These are phyloP conservation scores for Lepus timidus DNA, from an alignment of 2,113 vertebrate species.

Conservation along the genomic window DNA sequence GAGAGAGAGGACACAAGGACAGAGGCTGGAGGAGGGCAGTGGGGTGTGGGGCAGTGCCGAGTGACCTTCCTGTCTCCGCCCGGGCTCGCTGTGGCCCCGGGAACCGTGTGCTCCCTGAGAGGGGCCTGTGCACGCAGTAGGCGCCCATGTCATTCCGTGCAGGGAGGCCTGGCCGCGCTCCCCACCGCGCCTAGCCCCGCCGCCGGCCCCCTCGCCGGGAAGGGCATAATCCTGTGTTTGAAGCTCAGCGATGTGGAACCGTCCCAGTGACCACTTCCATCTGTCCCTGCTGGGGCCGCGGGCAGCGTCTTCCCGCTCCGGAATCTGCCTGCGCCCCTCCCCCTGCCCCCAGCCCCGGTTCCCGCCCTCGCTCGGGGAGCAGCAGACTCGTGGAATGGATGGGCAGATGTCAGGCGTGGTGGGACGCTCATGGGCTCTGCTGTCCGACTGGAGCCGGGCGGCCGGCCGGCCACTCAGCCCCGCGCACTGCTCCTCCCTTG, in stretches of 20 bases:
- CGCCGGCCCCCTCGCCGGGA: constrained; percentile 48
- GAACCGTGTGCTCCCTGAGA: not conserved
- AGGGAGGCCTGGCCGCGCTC: not conserved
- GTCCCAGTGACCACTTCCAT: constrained; percentile 74
- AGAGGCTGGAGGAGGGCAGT: not conserved
- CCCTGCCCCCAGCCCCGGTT: not conserved
- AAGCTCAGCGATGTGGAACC: constrained; percentile 76
- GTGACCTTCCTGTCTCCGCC: not conserved
- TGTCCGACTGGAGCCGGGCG: constrained; percentile 27
- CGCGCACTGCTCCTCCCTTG: constrained; percentile 59
- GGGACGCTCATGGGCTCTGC: not conserved
- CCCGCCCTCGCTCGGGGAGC: not conserved
- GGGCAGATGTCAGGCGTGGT: constrained; percentile 67
- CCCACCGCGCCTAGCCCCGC: not conserved
- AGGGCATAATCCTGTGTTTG: constrained; percentile 72
- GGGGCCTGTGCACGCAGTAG: constrained; percentile 33
- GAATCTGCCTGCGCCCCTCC: not conserved
- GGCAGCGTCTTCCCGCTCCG: constrained; percentile 5
- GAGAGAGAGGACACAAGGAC: not conserved
- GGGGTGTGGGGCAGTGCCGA: not conserved
- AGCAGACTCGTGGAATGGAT: constrained; percentile 65
- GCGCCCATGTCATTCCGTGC: not conserved
- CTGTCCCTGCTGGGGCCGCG: constrained; percentile 66
- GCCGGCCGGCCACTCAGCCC: not conserved
- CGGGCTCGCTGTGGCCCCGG: not conserved